Evolutionary conservation across 2,888 invertebrate genomes (phyloP).

Genomic region (Athetis lepigone): DNA sequence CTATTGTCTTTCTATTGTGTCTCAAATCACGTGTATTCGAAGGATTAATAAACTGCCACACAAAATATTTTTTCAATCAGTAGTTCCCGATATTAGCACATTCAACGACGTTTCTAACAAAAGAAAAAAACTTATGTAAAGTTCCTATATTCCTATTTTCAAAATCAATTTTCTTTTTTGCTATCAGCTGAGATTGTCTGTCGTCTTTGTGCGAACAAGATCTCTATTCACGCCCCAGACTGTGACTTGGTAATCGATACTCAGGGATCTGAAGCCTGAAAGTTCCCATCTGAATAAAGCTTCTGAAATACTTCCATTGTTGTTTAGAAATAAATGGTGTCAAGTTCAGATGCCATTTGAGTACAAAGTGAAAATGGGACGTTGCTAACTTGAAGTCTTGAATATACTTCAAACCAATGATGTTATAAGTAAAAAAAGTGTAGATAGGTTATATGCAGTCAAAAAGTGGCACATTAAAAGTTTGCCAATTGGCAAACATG

Average conservation of each 20-base stretch:
- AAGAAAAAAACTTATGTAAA: not conserved
- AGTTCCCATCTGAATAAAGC: slow-evolving; percentile 1
- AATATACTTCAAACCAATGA: no score
- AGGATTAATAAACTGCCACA: no score
- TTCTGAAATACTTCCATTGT: slow-evolving; percentile 9
- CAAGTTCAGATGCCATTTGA: not conserved
- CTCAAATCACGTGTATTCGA: no score
- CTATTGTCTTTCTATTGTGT: no score
- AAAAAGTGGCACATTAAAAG: no score
- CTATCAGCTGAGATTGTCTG: not conserved
- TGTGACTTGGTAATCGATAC: not conserved
- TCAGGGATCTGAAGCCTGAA: not conserved
- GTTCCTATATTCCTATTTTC: not conserved
- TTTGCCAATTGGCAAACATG: no score
- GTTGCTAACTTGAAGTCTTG: no score
- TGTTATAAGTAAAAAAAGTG: no score
- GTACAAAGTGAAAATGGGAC: slow-evolving; percentile 2
- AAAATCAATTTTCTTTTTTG: not conserved
- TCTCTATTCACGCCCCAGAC: not conserved
- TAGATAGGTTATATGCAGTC: no score
- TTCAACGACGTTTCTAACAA: not conserved
- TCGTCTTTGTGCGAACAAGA: not conserved
- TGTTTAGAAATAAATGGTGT: not conserved
- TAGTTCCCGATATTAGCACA: no score
- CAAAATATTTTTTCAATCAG: no score